Conservation (phyloP, 2,888 invertebrate genomes). For the Hipparchia sbordonii region DNA sequence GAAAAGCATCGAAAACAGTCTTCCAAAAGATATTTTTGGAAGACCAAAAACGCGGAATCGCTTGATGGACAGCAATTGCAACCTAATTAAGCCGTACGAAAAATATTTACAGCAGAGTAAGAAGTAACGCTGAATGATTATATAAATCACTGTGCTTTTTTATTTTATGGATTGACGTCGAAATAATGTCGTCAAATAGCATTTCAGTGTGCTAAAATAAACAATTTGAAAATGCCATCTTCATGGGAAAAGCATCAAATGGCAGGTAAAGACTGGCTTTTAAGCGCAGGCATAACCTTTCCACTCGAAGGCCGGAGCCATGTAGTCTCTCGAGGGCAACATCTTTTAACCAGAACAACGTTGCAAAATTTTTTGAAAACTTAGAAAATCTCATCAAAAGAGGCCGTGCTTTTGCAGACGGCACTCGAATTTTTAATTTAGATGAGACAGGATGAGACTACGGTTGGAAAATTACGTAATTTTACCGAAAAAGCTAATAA, state of each 20-base stretch:
- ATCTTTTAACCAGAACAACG: no score
- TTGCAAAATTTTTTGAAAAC: no score
- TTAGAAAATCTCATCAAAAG: no score
- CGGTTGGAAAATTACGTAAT: no score
- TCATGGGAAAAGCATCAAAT: not conserved
- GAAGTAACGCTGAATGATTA: not conserved
- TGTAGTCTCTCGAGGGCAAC: no score
- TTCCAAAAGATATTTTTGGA: not conserved
- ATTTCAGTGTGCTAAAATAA: not conserved
- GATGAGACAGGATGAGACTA: no score
- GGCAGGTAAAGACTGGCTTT: not conserved
- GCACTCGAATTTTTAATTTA: no score
- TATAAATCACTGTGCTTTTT: not conserved
- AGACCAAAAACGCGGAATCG: not conserved
- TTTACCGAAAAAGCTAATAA: no score
- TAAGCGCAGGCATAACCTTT: no score
- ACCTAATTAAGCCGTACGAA: not conserved
- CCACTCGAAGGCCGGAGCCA: no score
- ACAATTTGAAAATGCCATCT: not conserved
- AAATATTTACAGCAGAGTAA: not conserved
- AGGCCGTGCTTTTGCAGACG: no score
- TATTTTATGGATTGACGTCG: not conserved
- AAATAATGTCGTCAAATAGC: not conserved
- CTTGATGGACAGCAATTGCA: not conserved
- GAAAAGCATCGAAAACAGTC: not conserved